Base-by-base conservation (phyloP, 2,888 invertebrate species). In the Acutogordius australiensis region DNA sequence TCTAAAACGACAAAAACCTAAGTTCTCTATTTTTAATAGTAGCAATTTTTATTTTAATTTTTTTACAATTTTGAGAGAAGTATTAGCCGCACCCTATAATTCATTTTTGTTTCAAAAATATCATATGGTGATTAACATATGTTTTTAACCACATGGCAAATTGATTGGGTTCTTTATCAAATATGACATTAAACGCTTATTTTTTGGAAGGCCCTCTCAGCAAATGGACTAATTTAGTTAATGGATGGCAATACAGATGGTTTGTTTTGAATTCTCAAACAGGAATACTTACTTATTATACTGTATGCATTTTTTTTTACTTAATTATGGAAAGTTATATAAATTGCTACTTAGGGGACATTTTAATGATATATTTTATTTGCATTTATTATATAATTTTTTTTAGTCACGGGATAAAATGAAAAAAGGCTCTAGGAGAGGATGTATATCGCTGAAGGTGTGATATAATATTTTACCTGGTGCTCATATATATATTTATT, bases 191-290 rank as follows among this genome's bases (percentile, higher is more conserved):
- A 51, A 51, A 51, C 26, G 23, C 8, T 51, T 4, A n/a, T n/a
- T 51, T n/a, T 51, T 23, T 86, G 83, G 87, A 88, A 76, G 88
- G 88, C 68, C 83, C 85, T 63, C 74, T 88, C 63, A 85, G 84
- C 75, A 88, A 88, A 77, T 88, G 87, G 87, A 90, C 88, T 65
- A 90, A 88, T 77, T 84, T 90, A 69, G 84, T 88, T 79, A 86
- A 84, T 72, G 94, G 94, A 65, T 97, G 94, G 91, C 94, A 97
- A 73, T 91, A 90, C 75, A 79, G 94, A 57, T 97, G 91, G 87
- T 97, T 97, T 75, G 91, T 94, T 67, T 75, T 97, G 67, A 91
- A 94, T 74, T 88, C 90, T 73, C 86, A 84, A 73, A 84, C 86
- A 66, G 91, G 90, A 60, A 77, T 91, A 63, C 77, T 97, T 62